Evolutionary conservation across 2,888 invertebrate species (phyloP).

Genomic region (Neoaliturus tenellus): DNA sequence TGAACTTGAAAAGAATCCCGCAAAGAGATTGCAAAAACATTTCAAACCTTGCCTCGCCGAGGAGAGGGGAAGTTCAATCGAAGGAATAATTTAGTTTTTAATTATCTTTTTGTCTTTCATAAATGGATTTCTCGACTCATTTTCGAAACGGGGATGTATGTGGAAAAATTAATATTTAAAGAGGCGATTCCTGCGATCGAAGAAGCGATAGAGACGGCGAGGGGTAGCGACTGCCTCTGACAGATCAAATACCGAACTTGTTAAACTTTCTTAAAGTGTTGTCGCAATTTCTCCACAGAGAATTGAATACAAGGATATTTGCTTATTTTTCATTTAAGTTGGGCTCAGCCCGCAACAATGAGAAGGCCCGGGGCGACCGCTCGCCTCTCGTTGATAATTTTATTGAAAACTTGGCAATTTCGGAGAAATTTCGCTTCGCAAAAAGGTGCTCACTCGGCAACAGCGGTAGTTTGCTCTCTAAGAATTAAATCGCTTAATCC

Average conservation of each 20-base stretch:
- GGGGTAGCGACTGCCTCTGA: conserved; percentile 38
- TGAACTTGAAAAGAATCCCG: too few relatives aligned
- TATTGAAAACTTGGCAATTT: conserved; percentile 51
- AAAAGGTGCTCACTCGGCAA: conserved; percentile 15
- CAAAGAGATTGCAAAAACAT: too few relatives aligned
- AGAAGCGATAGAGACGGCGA: background rate
- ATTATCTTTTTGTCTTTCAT: conserved; percentile 8
- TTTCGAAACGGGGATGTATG: background rate
- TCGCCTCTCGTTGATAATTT: conserved; percentile 50
- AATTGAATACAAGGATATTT: conserved; percentile 56
- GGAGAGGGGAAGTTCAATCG: background rate
- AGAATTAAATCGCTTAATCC: conserved; percentile 52
- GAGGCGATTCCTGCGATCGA: conserved; percentile 26
- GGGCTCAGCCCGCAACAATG: conserved; percentile 35
- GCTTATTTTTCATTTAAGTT: conserved; percentile 54
- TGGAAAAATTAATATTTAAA: conserved; percentile 32
- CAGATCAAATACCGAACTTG: conserved; percentile 58
- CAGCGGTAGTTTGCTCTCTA: conserved; percentile 33
- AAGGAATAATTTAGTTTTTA: conserved; percentile 9
- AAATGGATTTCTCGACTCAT: conserved; percentile 15
- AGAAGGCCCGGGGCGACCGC: conserved; percentile 48
- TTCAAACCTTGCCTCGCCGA: background rate
- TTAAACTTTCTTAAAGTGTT: conserved; percentile 58
- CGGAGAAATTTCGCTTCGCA: conserved; percentile 28
- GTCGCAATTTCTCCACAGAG: conserved; percentile 54